Base-by-base conservation (phyloP, 2,797 vertebrate species). In the Gymnoscopelus braueri region DNA sequence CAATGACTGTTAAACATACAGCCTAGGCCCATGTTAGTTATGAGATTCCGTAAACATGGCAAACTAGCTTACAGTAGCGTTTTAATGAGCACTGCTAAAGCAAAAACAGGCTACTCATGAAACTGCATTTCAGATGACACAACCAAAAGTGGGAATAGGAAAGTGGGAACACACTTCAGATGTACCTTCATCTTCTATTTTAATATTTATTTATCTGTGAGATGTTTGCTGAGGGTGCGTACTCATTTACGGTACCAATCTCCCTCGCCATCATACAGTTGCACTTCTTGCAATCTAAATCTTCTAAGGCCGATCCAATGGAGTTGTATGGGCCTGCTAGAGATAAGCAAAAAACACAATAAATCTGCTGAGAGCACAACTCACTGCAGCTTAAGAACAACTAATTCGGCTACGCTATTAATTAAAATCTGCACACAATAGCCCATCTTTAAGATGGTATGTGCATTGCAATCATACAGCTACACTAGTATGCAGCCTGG, bases 1-100 rank as follows among this genome's bases (percentile, higher is more conserved):
- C 39, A 10, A 3, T 60, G 73, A 71, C 2, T 39, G 7, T 48
- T 58, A 26, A 11, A 55, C 3, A 19, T 15, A 51, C 14, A 55
- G 19, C 3, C 23, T 8, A 11, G 10, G 56, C 39, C 39, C 39
- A 44, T 44, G 39, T 9, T 44, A 44, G 50, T 51, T 51, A 15
- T 51, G 50, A 51, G n/a, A 19, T 59, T 74, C 64, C 24, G 19
- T 57, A 29, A 57, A 52, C 29, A 52, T 48, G 65, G 12, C 15
- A 35, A 49, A 8, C 13, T 60, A 65, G 12, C 29, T 62, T 3
- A 26, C 49, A 59, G 49, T 24, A 62, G 32, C 39, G 52, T 64
- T 70, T 66, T 2, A 73, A 61, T 49, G n/a, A 62, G 15, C 47
- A 81, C 57, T 77, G 19, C 49, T 10, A 4, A 68, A 10, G 71